Evolutionary conservation across 1,140 invertebrate species (phyloP).

Genomic region (Tribolium castaneum): DNA sequence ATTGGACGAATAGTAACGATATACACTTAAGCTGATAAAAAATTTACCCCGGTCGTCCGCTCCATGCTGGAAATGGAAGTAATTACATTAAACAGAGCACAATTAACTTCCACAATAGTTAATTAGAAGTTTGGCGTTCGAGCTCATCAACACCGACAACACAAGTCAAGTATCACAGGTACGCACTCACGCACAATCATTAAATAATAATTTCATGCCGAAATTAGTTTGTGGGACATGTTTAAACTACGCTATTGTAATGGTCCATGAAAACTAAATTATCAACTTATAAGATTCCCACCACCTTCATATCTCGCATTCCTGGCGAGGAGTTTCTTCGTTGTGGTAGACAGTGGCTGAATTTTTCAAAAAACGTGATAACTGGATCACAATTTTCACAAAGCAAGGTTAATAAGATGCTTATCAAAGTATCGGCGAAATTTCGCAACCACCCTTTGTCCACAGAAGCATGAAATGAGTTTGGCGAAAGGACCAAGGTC

Average conservation of each 20-base stretch:
- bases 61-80: not conserved
- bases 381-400: slow-evolving; percentile 9
- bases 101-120: not conserved
- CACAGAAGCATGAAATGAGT: not conserved
- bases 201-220: slow-evolving; percentile 7
- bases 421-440: slow-evolving; percentile 20
- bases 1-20: too few relatives aligned
- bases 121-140: not conserved
- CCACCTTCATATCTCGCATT: slow-evolving; percentile 4
- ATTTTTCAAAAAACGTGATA: slow-evolving; percentile 4
- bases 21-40: too few relatives aligned
- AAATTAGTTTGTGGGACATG: slow-evolving; percentile 25
- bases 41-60: not conserved
- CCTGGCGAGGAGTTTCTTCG: not conserved
- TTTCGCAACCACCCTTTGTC: slow-evolving; percentile 23
- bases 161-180: not conserved
- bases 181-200: slow-evolving; percentile 24
- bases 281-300: slow-evolving; percentile 29
- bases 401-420: slow-evolving; percentile 16
- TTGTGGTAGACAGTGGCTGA: not conserved
- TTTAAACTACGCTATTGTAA: slow-evolving; percentile 13
- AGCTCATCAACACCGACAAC: not conserved
- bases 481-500: not conserved
- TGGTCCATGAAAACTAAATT: slow-evolving; percentile 28
- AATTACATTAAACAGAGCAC: not conserved